Evolutionary conservation across 2,888 invertebrate genomes (phyloP), one percentile per base, ranked within the genome.

Genomic region (Tiphia femorata): DNA sequence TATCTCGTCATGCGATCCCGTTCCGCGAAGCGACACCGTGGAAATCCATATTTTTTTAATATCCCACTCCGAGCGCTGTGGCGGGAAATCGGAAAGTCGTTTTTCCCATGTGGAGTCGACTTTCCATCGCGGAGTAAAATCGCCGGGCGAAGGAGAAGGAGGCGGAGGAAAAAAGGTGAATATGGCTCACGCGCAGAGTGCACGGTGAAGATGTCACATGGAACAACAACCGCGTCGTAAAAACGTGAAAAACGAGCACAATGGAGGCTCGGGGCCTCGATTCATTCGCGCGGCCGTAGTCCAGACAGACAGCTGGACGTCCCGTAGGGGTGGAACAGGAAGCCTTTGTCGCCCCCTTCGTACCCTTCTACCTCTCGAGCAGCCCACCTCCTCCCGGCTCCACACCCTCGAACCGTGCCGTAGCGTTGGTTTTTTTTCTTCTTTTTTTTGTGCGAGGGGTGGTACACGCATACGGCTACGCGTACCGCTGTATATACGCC

Each of bases 261-360:
- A 68, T 68, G 49, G 55, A 51, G 56, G n/a, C n/a, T 53, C 63
- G 49, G 51, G 59, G 58, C 35, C 55, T 30, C 67, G 58, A 69
- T 72, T 69, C 66, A 62, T 68, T 67, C 71, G 58, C 29, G 61
- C 56, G 64, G 68, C 59, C 50, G 48, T 53, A 56, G 67, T 52
- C 67, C 61, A 67, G 73, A 70, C 74, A 68, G 72, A 75, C 73
- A 76, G 68, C 63, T 70, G 74, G 71, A 67, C 71, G 68, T 70
- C 77, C 73, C 68, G 75, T 64, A 60, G 76, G 70, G 70, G 67
- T 72, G 65, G 66, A 73, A 73, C 70, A 69, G 70, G 71, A 73
- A 72, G 67, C 72, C 74, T 78, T 78, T 76, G 77, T 78, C 72
- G 69, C 61, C 64, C 56, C 54, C 55, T n/a, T n/a, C n/a, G n/a